Evolutionary conservation across 2,888 invertebrate genomes (phyloP), one percentile per base, ranked within the genome.

Genomic region (Drosophila dives): DNA sequence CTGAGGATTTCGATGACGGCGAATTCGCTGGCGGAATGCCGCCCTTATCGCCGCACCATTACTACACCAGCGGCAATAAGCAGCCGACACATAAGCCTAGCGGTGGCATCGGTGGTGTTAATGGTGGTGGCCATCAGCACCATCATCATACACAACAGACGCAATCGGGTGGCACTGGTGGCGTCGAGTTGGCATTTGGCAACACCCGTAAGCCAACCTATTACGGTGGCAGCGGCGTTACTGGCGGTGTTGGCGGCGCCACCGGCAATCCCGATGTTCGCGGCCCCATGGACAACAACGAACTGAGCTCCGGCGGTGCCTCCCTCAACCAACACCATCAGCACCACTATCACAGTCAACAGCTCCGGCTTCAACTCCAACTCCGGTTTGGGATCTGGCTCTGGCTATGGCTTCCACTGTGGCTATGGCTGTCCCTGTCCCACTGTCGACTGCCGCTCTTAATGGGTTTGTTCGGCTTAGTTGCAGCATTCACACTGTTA

Each of bases 1-100:
- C 96, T 33, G 96, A 96, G 91, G 94, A 95, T 78, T 95, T 95
- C 73, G 95, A 95, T 83, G 96, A 96, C 80, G 89, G 91, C 71
- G 93, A 93, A 72, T 90, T 91, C 61, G 82, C 87, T 51, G 87
- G 90, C 56, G 87, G 90, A 50, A 76, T 90, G 67, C 89, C 92
- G 65, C 91, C 91, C 59, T 84, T 92, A 81, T 89, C 92, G 74
- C 92, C 92, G 40, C 92, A 91, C 83, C 91, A 92, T 75, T 92
- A 92, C 87, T 90, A 91, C 64, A 85, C 83, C 75, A 86, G 75
- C 67, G 91, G 90, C 89, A 91, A 91, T 82, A 90, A 91, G 82
- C 90, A 90, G 83, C 86, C 92, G 68, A 91, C 92, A 75, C 87
- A 92, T 81, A 91, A 91, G 83, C 91, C 92, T 61, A 70, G 78